phyloP scores from a whole-genome alignment of 2,113 vertebrate species.

The Aptenodytes forsteri region DNA sequence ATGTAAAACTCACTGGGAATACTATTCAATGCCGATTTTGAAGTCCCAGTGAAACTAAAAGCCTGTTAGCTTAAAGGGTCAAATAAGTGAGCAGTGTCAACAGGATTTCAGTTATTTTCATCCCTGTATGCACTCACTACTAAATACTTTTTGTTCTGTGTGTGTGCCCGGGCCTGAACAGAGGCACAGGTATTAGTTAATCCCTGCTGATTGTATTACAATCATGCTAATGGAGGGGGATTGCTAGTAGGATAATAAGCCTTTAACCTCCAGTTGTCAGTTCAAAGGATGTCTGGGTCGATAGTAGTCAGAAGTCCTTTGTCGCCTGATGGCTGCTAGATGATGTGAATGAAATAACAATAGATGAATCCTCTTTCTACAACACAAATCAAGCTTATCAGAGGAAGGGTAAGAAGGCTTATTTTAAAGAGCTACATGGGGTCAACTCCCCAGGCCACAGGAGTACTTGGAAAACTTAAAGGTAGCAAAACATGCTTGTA shows the following conservation, averaged over 20 bases:
- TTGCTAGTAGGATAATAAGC: not conserved
- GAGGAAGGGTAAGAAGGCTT: not conserved
- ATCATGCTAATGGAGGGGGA: not conserved
- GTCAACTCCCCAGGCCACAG: not conserved
- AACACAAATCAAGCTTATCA: not conserved
- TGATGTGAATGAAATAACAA: not conserved
- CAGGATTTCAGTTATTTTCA: not conserved
- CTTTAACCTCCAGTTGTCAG: not conserved
- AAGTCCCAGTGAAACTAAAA: not conserved
- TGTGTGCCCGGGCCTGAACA: fast-evolving
- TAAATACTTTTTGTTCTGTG: not conserved
- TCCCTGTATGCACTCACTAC: not conserved
- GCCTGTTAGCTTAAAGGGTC: not conserved
- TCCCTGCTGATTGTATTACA: not conserved
- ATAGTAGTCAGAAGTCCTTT: not conserved
- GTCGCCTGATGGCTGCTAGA: not conserved
- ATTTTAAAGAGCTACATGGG: not conserved
- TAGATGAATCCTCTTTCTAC: not conserved
- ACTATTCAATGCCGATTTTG: not conserved
- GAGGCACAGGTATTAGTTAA: not conserved
- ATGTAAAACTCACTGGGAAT: slow-evolving; percentile 6
- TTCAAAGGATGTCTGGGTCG: not conserved
- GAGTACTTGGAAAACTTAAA: not conserved
- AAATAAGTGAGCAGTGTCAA: slow-evolving; percentile 15
- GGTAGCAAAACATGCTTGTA: not conserved